phyloP scores from a whole-genome alignment of 2,797 vertebrate species.

The Chaunax sp. region DNA sequence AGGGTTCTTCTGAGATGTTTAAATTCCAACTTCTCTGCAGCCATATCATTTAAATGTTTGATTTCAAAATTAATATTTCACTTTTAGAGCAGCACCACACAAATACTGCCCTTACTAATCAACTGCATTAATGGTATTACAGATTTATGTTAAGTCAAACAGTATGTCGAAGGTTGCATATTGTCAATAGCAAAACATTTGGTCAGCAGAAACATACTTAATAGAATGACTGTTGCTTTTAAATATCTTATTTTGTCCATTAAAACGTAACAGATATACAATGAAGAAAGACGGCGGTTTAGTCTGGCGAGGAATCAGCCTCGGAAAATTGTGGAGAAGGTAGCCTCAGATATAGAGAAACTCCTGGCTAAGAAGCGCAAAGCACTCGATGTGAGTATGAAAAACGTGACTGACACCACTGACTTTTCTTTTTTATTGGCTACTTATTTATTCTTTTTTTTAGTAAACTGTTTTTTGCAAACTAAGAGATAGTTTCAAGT shows the following conservation, averaged over 20 bases:
- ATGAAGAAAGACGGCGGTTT: conserved; percentile 92
- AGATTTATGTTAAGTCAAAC: conserved; percentile 16
- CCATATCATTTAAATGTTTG: neutral
- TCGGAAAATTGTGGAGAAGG: conserved; percentile 93
- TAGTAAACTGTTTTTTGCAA: neutral
- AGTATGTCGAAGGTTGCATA: conserved; percentile 7
- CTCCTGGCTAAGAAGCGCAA: conserved; percentile 96
- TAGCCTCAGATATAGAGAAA: conserved; percentile 94
- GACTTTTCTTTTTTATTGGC: neutral
- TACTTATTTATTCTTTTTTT: neutral
- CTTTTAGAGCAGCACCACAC: neutral
- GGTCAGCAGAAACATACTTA: conserved; percentile 31
- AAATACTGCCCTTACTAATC: neutral
- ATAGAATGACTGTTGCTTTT: conserved; percentile 4
- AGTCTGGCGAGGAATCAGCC: conserved; percentile 93
- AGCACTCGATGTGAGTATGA: conserved; percentile 91
- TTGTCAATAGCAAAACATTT: neutral
- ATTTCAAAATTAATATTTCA: neutral
- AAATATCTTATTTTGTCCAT: conserved; percentile 29
- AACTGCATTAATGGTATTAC: neutral
- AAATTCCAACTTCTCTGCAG: neutral
- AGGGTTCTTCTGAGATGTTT: conserved; percentile 2
- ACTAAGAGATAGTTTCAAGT: neutral
- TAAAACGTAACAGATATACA: conserved; percentile 89
- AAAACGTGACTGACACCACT: neutral